These are phyloP conservation scores for Lepus oiostolus DNA, from an alignment of 2,797 vertebrate species.

Conservation along the genomic window DNA sequence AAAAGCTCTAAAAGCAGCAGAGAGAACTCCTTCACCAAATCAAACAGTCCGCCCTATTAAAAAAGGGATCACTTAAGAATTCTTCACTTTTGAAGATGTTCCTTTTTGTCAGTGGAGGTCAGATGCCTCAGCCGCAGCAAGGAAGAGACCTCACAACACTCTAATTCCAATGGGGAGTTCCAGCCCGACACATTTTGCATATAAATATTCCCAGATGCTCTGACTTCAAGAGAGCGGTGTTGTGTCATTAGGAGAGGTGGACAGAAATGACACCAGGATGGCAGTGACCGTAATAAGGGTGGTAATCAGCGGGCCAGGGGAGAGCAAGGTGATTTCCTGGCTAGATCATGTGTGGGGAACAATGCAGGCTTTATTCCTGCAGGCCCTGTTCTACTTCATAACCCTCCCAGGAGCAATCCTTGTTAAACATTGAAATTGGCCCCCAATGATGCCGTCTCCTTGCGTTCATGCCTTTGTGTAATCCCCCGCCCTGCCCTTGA, in stretches of 20 bases:
- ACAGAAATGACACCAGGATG: slow-evolving; percentile 80
- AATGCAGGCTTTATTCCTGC: neutral
- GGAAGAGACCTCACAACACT: neutral
- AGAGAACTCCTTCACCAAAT: neutral
- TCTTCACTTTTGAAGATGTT: neutral
- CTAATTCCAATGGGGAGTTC: slow-evolving; percentile 61
- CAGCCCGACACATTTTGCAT: slow-evolving; percentile 53
- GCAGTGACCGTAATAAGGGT: slow-evolving; percentile 75
- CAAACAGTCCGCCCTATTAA: neutral
- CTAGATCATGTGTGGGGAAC: neutral
- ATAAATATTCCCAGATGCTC: slow-evolving; percentile 88
- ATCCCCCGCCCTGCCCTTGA: too few relatives aligned
- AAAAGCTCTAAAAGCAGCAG: neutral
- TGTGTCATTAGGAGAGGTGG: slow-evolving; percentile 84
- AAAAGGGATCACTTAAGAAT: slow-evolving; percentile 4
- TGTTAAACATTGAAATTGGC: neutral
- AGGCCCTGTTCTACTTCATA: neutral
- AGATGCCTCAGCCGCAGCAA: neutral
- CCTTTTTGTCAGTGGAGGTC: neutral
- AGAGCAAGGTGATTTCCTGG: neutral
- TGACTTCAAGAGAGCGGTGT: slow-evolving; percentile 82
- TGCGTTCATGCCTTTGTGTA: neutral
- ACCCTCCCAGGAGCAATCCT: neutral
- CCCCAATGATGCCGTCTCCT: neutral
- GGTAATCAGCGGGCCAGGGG: neutral